Evolutionary conservation across 2,113 vertebrate genomes (phyloP).

Genomic region (Campylorhamphus procurvoides): DNA sequence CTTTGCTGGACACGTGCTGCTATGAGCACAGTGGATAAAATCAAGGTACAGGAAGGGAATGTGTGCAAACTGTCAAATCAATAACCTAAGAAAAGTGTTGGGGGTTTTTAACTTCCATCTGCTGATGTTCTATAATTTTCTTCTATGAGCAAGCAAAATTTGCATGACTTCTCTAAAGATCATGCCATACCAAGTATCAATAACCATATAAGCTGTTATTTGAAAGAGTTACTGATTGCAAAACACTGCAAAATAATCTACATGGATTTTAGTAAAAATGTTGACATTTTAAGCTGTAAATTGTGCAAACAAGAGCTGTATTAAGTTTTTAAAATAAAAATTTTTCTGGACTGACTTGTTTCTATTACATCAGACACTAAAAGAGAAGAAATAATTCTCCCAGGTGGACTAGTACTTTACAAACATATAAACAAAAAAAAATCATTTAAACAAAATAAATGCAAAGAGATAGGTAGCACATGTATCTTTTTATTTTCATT

Average conservation of each 20-base stretch:
- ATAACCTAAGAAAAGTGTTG: not conserved
- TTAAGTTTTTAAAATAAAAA: not conserved
- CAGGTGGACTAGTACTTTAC: not conserved
- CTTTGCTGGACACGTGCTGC: not conserved
- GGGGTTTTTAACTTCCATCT: not conserved
- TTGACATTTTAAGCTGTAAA: not conserved
- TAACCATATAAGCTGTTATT: not conserved
- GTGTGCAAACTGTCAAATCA: not conserved
- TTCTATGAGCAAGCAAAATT: not conserved
- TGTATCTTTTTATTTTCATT: not conserved
- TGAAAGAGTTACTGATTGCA: not conserved
- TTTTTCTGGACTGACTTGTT: not conserved
- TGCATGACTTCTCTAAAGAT: not conserved
- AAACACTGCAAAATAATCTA: not conserved
- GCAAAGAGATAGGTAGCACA: not conserved
- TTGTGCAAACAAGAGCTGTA: not conserved
- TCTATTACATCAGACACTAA: not conserved
- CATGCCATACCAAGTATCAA: not conserved
- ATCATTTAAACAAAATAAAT: not conserved
- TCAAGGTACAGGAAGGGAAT: not conserved
- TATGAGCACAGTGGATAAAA: not conserved
- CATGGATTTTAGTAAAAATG: not conserved
- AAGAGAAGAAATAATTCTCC: not conserved
- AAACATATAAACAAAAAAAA: rapidly evolving
- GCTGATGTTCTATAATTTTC: not conserved